A percentile compares a stretch with the other conserved stretches of the same genome.
Conservation (phyloP, 2,797 vertebrate species). For the Acestrorhynchus altus region DNA sequence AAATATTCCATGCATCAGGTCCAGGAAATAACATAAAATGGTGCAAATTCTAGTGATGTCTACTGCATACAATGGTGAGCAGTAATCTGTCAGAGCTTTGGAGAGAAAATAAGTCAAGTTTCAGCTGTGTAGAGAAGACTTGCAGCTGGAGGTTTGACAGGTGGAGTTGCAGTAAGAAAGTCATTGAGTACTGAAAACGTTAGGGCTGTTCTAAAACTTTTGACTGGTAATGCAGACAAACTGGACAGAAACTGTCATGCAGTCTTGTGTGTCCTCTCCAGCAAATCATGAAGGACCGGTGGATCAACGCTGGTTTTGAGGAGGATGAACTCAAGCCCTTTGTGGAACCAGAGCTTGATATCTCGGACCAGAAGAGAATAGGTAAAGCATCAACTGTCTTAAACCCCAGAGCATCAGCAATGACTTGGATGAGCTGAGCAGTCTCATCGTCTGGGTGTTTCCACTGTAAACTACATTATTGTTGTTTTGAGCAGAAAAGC, state of each 20-base stretch:
- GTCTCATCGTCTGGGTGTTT: neutral
- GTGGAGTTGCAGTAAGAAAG: too few relatives aligned
- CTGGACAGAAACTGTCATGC: neutral
- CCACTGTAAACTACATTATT: neutral
- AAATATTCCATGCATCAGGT: too few relatives aligned
- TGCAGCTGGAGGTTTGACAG: too few relatives aligned
- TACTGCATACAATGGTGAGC: too few relatives aligned
- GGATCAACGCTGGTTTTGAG: slow-evolving; percentile 90
- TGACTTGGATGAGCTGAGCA: neutral
- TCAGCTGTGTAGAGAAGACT: too few relatives aligned
- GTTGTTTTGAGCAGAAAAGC: slow-evolving; percentile 36
- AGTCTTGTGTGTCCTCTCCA: slow-evolving; percentile 57
- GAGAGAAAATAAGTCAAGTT: too few relatives aligned
- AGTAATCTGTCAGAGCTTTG: too few relatives aligned
- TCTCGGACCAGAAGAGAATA: slow-evolving; percentile 90
- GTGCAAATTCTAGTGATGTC: too few relatives aligned
- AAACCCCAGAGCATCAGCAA: neutral
- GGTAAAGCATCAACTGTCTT: slow-evolving; percentile 70
- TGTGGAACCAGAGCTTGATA: slow-evolving; percentile 88
- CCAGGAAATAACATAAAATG: too few relatives aligned
- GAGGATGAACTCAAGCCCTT: slow-evolving; percentile 93
- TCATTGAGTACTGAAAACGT: too few relatives aligned
- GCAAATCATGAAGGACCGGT: slow-evolving; percentile 97
- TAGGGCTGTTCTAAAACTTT: too few relatives aligned
- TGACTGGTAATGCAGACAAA: neutral